Base-by-base conservation (phyloP, 2,113 vertebrate species). In the Brachypodius melanocephalos region DNA sequence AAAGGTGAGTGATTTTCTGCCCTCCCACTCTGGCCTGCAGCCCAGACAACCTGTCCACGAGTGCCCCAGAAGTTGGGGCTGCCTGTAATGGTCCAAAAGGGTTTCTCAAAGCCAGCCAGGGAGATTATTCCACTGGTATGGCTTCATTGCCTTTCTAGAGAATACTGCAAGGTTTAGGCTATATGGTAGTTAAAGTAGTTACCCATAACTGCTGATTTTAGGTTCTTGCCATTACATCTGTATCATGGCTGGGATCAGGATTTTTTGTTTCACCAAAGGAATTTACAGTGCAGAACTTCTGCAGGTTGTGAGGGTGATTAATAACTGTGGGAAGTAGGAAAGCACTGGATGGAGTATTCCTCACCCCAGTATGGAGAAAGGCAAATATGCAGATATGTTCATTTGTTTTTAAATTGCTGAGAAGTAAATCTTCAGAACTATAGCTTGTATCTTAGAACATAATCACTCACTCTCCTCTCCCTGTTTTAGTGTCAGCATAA, bases 401-500 rank as follows among this genome's bases (percentile, higher is more conserved):
- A 1, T 26, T 34, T 80, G 78, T 57, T 73, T 76, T 83, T 69
- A 17, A 90, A 66, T 74, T 84, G 51, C 68, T 21, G 6, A 72
- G 69, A 75, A 74, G 38, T 94, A 92, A 92, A 92, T 89, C 85
- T 94, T 90, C 55, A 74, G 28, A 88, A 91, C 55, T 54, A 40
- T 76, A 58, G 32, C 34, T 85, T 93, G 45, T 67, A 18, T 86
- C 85, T 92, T 83, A 62, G 82, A 88, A 78, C 14, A 54, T 82
- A 95, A 93, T 80, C 79, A 69, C 31, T 97, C 68, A 66, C 38
- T 88, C 59, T 85, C 9, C 51, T 94, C 74, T 80, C 36, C 46
- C 55, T 86, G 26, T 84, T 95, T 90, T 90, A 93, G 62, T 92
- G 88, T 77, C 80, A 92, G 86, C 76, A 67, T 92, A 92, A 97